Conservation (phyloP, 2,797 vertebrate genomes). For the Halcyon smyrnensis region DNA sequence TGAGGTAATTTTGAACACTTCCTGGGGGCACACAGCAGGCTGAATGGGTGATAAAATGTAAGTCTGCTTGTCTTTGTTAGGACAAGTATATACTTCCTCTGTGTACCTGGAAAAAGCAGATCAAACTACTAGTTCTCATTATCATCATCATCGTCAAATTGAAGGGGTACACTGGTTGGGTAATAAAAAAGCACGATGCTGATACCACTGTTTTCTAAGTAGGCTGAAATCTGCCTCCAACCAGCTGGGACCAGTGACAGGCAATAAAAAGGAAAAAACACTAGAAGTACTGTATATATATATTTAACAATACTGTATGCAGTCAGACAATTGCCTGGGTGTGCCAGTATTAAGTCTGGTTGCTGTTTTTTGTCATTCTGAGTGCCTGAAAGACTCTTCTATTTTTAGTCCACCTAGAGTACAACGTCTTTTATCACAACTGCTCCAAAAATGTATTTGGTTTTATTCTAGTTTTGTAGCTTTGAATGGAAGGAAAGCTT, state of each 20-base stretch:
- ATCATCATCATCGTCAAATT: not conserved
- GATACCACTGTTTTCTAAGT: not conserved
- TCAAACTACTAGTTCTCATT: not conserved
- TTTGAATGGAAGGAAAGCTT: not conserved
- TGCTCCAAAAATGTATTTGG: not conserved
- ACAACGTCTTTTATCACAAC: not conserved
- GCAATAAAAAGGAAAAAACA: not conserved
- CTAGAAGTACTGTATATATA: not conserved
- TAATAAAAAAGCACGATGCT: not conserved
- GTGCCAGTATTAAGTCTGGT: not conserved
- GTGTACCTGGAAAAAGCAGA: not conserved
- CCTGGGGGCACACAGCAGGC: not conserved
- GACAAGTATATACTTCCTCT: no score
- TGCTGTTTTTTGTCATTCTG: not conserved
- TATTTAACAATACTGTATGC: not conserved
- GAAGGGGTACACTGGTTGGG: not conserved
- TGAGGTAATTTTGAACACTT: not conserved
- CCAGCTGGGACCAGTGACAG: not conserved
- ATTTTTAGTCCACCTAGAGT: not conserved
- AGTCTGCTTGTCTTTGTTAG: not conserved
- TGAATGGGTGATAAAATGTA: not conserved
- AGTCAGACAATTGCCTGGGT: not conserved
- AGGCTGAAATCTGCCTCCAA: not conserved
- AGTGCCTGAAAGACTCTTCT: not conserved
- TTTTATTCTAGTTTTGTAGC: not conserved